These are phyloP conservation scores for Peromyscus eremicus DNA, from an alignment of 2,797 vertebrate species.

Conservation along the genomic window DNA sequence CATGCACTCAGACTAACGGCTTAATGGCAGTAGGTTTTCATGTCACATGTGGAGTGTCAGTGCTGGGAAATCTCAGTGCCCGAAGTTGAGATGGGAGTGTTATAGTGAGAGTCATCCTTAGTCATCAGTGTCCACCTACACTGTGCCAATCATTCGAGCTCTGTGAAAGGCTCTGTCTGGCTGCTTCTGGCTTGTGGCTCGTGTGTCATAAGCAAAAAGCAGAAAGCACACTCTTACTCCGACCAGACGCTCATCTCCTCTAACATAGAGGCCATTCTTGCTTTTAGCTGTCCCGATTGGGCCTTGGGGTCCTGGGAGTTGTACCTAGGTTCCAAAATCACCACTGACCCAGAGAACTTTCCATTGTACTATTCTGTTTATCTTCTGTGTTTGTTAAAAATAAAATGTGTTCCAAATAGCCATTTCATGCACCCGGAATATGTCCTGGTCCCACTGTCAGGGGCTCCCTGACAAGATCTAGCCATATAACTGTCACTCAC, in stretches of 20 bases:
- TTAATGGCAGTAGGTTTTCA: conserved; percentile 84
- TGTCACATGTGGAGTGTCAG: conserved; percentile 65
- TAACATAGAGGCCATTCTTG: background rate
- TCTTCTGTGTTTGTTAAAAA: background rate
- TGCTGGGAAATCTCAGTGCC: conserved; percentile 72
- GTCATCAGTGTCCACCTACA: conserved; percentile 59
- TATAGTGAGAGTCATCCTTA: conserved; percentile 71
- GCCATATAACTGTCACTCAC: no score
- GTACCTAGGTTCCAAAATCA: background rate
- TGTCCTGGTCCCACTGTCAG: no score
- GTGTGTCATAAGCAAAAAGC: background rate
- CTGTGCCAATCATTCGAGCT: background rate
- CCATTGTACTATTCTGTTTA: background rate
- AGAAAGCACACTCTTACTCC: background rate
- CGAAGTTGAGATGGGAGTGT: conserved; percentile 77
- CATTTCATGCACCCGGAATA: no score
- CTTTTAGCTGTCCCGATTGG: background rate
- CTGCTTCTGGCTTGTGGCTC: background rate
- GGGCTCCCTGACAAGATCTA: no score
- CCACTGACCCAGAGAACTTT: background rate
- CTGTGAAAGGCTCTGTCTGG: conserved; percentile 7
- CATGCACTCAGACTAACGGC: conserved; percentile 86
- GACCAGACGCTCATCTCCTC: background rate
- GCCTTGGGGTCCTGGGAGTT: background rate
- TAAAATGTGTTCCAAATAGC: background rate